Conservation (phyloP, 2,797 vertebrate genomes). For the Cetoscarus ocellatus region DNA sequence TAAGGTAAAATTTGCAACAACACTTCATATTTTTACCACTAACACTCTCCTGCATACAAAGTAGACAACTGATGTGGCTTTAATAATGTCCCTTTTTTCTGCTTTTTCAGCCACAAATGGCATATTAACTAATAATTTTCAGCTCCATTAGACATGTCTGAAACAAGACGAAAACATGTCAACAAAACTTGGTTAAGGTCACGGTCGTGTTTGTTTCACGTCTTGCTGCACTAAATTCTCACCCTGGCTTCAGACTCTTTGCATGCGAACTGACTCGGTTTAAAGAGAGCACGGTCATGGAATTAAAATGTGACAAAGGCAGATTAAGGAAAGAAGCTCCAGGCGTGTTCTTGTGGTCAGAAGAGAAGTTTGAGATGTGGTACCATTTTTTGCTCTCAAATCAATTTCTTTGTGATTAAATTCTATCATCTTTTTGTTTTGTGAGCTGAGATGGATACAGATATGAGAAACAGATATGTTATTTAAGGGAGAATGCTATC, state of each 20-base stretch:
- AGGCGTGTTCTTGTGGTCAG: constrained; percentile 23
- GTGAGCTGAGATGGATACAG: neutral
- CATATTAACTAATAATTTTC: too few species aligned
- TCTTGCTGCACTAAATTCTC: constrained; percentile 5
- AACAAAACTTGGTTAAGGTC: neutral
- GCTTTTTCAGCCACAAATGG: too few species aligned
- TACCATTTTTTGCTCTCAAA: neutral
- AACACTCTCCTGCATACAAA: too few species aligned
- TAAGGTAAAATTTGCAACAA: too few species aligned
- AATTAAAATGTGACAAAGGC: constrained; percentile 12
- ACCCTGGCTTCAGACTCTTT: constrained; percentile 4
- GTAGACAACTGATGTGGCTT: too few species aligned
- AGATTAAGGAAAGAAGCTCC: constrained; percentile 6
- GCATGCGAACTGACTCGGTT: constrained; percentile 20
- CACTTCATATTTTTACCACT: too few species aligned
- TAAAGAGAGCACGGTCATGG: constrained; percentile 24
- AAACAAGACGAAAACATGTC: neutral
- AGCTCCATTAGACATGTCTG: neutral
- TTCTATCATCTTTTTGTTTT: neutral
- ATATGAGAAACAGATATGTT: too few species aligned
- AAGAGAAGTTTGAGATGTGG: too few species aligned
- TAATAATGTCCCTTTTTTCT: too few species aligned
- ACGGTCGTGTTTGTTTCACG: constrained; percentile 8
- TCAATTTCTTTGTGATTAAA: neutral
- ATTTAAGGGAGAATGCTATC: neutral